Base-by-base conservation (phyloP, 2,888 invertebrate genomes). In the Cartodere bifasciata region DNA sequence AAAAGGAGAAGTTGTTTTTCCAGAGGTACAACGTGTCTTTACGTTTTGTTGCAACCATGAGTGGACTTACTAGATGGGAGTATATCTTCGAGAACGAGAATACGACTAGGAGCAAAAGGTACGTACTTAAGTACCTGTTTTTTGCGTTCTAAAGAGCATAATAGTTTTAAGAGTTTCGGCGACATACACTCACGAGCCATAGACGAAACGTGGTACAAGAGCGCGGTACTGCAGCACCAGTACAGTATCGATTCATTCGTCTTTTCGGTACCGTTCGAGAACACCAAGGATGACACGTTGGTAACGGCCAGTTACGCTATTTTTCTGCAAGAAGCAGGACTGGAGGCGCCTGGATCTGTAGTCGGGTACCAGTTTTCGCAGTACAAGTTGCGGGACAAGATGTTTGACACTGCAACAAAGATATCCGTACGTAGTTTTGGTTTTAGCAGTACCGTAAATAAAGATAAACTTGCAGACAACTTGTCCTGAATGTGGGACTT, bases 171-270 rank as follows among this genome's bases (percentile, higher is more conserved):
- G 11, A 75, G 77, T 39, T 87, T 87, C 49, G 85, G 85, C 6
- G 82, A 85, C 46, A 57, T 68, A 26, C 76, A 86, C 50, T 70
- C 67, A 3, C 70, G 71, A 30, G 80, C 88, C 0, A 82, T 87
- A 13, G 87, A 91, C 53, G 88, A 90, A 56, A 75, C 82, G 1
- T 91, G 88, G 87, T 91, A 91, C 54, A 82, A 83, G 54, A 79
- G 84, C 38, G 88, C 91, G 1, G 84, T 91, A 3, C 67, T 90
- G 23, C 86, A 87, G 47, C 81, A 87, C 52, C 72, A 76, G 49
- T 69, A 78, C 23, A 80, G 84, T 47, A 67, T 73, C 4, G 75
- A 82, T 20, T 77, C 83, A 1, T 73, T 84, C 47, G 84, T 86
- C 0, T 78, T 81, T 47, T 74, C 82, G 2, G 78, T 86, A 1